These are phyloP conservation scores for Ichneumon xanthorius DNA, from an alignment of 2,888 invertebrate genomes.

Conservation along the genomic window DNA sequence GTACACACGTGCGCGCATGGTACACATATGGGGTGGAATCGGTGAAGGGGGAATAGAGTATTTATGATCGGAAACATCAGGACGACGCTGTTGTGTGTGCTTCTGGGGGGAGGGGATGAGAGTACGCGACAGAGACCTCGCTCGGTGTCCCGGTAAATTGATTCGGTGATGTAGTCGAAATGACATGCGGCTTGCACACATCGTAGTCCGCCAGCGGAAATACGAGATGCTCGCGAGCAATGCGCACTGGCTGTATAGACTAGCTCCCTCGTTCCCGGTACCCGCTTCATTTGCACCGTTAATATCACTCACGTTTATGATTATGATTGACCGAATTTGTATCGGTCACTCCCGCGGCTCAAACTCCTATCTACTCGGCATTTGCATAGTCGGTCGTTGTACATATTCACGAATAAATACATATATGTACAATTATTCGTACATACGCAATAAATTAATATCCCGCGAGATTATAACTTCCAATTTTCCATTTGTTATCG, in stretches of 20 bases:
- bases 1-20: background rate
- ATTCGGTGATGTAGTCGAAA: conserved; percentile 63
- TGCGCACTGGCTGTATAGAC: conserved; percentile 17
- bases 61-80: conserved; percentile 66
- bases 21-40: conserved; percentile 13
- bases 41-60: conserved; percentile 40
- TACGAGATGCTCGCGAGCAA: conserved; percentile 50
- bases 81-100: conserved; percentile 41
- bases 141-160: conserved; percentile 63
- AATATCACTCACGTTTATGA: conserved; percentile 63
- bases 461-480: conserved; percentile 7
- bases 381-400: conserved; percentile 10
- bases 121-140: conserved; percentile 29
- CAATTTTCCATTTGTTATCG: conserved; percentile 2
- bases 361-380: conserved; percentile 26
- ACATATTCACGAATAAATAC: background rate
- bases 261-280: conserved; percentile 35
- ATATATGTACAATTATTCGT: conserved; percentile 1
- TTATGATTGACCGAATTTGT: conserved; percentile 65
- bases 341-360: conserved; percentile 45
- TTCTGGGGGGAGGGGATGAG: background rate
- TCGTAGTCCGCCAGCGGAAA: conserved; percentile 32
- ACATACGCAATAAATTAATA: background rate
- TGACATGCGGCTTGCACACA: conserved; percentile 58
- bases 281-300: conserved; percentile 60